These are phyloP conservation scores for Prenolepis imparis DNA, from an alignment of 2,888 invertebrate genomes.

Conservation along the genomic window DNA sequence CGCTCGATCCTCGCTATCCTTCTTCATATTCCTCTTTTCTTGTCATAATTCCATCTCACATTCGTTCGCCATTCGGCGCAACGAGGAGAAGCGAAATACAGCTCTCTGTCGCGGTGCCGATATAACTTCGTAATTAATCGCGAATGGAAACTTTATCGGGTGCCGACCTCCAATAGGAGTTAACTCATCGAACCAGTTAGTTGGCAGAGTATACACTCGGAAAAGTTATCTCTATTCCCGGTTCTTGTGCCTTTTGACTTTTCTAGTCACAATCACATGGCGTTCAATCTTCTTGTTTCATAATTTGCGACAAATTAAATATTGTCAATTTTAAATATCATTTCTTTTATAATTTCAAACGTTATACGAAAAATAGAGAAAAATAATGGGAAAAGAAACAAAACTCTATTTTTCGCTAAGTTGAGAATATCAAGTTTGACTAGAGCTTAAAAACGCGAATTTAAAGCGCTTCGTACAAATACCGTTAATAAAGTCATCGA, in stretches of 20 bases:
- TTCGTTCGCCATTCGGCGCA: neutral
- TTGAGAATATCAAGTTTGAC: neutral
- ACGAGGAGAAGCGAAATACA: neutral
- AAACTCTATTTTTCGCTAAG: neutral
- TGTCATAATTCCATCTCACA: neutral
- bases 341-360: neutral
- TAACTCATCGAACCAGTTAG: slow-evolving; percentile 26
- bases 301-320: neutral
- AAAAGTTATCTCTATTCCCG: neutral
- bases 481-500: neutral
- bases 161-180: neutral
- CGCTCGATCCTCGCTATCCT: neutral
- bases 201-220: neutral
- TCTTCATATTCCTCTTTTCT: neutral
- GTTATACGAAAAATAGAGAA: neutral
- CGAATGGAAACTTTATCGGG: slow-evolving; percentile 28
- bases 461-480: neutral
- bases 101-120: neutral
- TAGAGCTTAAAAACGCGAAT: neutral
- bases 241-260: neutral
- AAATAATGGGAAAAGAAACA: neutral
- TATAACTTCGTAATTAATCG: slow-evolving; percentile 41
- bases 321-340: neutral
- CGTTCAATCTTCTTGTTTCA: neutral
- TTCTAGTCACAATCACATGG: neutral